Evolutionary conservation across 2,797 vertebrate species (phyloP), one percentile per base, ranked within the genome.

Genomic region (Gila robusta): DNA sequence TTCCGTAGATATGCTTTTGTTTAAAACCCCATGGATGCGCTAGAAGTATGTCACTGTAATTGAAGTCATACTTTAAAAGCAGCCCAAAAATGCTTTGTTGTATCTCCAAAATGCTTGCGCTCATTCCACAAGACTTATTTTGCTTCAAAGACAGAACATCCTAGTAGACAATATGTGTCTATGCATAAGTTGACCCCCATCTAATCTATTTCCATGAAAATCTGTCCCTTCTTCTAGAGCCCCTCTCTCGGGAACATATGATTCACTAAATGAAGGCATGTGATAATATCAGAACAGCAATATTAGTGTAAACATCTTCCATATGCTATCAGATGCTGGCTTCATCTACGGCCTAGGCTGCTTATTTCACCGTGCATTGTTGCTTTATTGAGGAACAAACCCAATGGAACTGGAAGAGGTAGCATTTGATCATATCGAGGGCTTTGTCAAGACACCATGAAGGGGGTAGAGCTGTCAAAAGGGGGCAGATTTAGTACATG

Each of bases 231-330:
- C 41, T 56, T 84, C 26, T 49, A 81, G 78, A 79, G 44, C 37
- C n/a, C 11, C 44, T 10, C 72, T 88, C 62, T 80, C 0, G 35
- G 69, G 74, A 87, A 79, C 79, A 81, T 59, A 70, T 66, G 82
- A 85, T 71, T 67, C 82, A 66, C 79, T 66, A 89, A 92, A 91
- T 86, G 76, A 92, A 93, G 90, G 82, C 9, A 82, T 85, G 82
- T 35, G 89, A 93, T 93, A 94, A 91, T 90, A 93, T 92, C 90
- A 87, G 84, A 88, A 86, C 62, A 80, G 35, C 14, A 32, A 89
- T 91, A 90, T 85, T 89, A 81, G 88, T 91, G 85, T 89, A 94
- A 95, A 95, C 90, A 93, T 91, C 64, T 94, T 93, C 93, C 94
- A 94, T 92, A 93, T 94, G 93, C 76, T 86, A 49, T 84, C 69